Base-by-base conservation (phyloP, 2,113 vertebrate genomes). In the Pteronura brasiliensis region DNA sequence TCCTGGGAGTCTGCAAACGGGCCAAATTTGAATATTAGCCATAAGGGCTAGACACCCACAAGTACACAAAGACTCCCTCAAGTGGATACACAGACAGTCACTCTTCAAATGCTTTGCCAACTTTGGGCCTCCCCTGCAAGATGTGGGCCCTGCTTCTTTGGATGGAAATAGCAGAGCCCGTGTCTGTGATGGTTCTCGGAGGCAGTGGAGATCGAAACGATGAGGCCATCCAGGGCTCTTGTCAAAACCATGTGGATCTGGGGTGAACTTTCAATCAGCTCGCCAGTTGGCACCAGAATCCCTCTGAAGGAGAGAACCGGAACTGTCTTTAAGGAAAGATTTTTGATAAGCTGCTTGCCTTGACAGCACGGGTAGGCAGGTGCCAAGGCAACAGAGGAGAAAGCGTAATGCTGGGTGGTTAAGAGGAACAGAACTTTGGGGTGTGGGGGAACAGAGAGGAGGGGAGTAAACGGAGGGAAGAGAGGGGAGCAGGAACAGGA, bases 31-130 rank as follows among this genome's bases (percentile, higher is more conserved):
- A 97, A 87, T 97, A 96, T 93, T 97, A 96, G 94, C 90, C 94
- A 96, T 97, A 97, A 97, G 97, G 96, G 57, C 71, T 96, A 93
- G 90, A 95, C 92, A 96, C 88, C 92, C 94, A 96, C 94, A 97
- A 96, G 90, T 96, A 96, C 95, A 98, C 97, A 97, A 93, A 98
- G 97, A 95, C 90, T 96, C 86, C 83, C 92, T 93, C 55, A 79
- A 96, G 80, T 94, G 95, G 89, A 97, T 92, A 97, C 97, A 97
- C 90, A 98, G 92, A 81, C 59, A 95, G 74, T 93, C 83, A 97
- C 47, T 95, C 42, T 92, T 80, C 80, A 97, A 95, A 97, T 88
- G 81, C 93, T 97, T 93, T 96, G 93, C 96, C 97, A 97, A 88
- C 57, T 97, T 86, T 79, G 72, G 93, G 92, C 90, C 86, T 96